Percentiles rank a stretch among this genome's conserved stretches.
phyloP scores from a whole-genome alignment of 2,888 invertebrate species.

The Drosophila melanosoma region DNA sequence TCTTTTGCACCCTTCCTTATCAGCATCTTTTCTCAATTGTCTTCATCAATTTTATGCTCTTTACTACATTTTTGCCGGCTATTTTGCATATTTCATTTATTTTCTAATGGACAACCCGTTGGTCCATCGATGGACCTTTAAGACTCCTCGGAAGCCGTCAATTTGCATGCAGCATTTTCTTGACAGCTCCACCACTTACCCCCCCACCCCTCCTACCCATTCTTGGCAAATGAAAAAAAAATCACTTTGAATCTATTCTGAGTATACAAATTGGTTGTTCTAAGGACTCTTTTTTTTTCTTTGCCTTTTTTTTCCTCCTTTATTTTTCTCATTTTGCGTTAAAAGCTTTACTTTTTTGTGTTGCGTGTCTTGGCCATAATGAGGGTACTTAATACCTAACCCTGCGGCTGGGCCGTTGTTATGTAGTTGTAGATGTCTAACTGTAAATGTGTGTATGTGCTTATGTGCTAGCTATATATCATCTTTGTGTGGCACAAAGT shows the following conservation, averaged over 20 bases:
- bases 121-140: constrained; percentile 66
- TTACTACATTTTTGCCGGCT: constrained; percentile 37
- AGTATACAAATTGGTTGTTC: constrained; percentile 75
- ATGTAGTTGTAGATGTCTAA: constrained; percentile 2
- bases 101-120: constrained; percentile 73
- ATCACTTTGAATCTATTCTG: constrained; percentile 59
- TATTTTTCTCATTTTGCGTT: constrained; percentile 49
- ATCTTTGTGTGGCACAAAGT: constrained; percentile 17
- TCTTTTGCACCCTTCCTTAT: constrained; percentile 1
- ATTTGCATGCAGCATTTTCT: constrained; percentile 65
- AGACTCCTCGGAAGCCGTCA: constrained; percentile 61
- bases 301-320: neutral
- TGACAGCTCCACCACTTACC: constrained; percentile 41
- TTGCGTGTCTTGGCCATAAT: constrained; percentile 77
- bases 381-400: constrained; percentile 80
- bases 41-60: constrained; percentile 24
- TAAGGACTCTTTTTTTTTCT: constrained; percentile 25
- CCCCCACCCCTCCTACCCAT: neutral
- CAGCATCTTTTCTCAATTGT: constrained; percentile 30
- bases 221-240: constrained; percentile 28
- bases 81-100: constrained; percentile 61
- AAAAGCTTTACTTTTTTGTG: constrained; percentile 70
- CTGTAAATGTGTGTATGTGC: neutral
- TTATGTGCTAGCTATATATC: constrained; percentile 16
- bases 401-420: constrained; percentile 33